Base-by-base conservation (phyloP, 2,888 invertebrate genomes). In the Drymonia ruficornis region DNA sequence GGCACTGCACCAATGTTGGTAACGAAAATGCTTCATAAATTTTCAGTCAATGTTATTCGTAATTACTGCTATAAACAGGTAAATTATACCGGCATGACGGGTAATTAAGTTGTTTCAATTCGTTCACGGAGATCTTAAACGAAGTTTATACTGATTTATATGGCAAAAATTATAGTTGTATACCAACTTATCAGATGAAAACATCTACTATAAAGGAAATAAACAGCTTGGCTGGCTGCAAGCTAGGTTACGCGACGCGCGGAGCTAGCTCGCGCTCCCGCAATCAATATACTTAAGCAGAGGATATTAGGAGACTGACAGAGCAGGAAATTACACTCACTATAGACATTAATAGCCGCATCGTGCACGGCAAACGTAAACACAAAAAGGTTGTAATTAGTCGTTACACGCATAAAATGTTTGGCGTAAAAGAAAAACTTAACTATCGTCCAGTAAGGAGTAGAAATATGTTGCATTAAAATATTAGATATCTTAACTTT, bases 91-190 rank as follows among this genome's bases (percentile, higher is more conserved):
- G 23, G 23, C 52, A 50, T 44, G 49, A 53, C 31, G n/a, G 47
- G 46, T 53, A 53, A 54, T 56, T 43, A 49, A 49, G 40, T 44
- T 16, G 46, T 52, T 61, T 49, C 50, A 48, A 51, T 60, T 60
- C 23, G 52, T 51, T 52, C 50, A 54, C 43, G 53, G 57, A 57
- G 44, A 63, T 61, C 56, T 34, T 43, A 54, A 31, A 42, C 47
- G 40, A 49, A 49, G 48, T 61, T 52, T 15, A 38, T 38, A 12
- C 38, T 38, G 38, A 38, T 38, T 38, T 38, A 38, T 38, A 38
- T n/a, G 15, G n/a, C n/a, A 15, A 38, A n/a, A 15, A 38, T 38
- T 38, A 38, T n/a, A 38, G n/a, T 38, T 38, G 2, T 38, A 38
- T 38, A 38, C 38, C n/a, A 4, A 38, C 1, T n/a, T 38, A 38